phyloP scores from a whole-genome alignment of 2,888 invertebrate species.

The Celastrina argiolus region DNA sequence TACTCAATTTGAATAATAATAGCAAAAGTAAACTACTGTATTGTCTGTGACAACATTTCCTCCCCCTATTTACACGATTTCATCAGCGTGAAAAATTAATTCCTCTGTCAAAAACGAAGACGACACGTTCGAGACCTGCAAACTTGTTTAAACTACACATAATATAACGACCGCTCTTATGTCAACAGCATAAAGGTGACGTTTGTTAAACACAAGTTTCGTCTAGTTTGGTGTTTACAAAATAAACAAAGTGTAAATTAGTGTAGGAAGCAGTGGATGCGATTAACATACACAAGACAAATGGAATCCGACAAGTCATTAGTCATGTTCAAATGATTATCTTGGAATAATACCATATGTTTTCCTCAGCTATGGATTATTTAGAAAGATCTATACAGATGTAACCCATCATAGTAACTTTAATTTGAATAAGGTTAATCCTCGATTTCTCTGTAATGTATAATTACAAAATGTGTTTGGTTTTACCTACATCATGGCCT shows the following conservation, averaged over 20 bases:
- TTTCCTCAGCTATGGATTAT: slow-evolving; percentile 41
- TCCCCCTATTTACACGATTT: slow-evolving; percentile 59
- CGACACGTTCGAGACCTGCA: slow-evolving; percentile 53
- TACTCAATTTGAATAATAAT: not conserved
- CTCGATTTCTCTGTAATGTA: too few relatives aligned
- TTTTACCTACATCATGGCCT: too few relatives aligned
- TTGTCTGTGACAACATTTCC: slow-evolving; percentile 38
- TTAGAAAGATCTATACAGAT: slow-evolving; percentile 26
- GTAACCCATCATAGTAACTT: not conserved
- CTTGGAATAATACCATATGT: slow-evolving; percentile 68
- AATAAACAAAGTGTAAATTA: slow-evolving; percentile 72
- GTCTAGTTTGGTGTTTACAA: slow-evolving; percentile 45
- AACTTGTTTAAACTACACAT: slow-evolving; percentile 31
- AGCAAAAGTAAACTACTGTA: not conserved
- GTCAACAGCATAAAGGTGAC: slow-evolving; percentile 26
- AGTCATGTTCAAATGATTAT: slow-evolving; percentile 71
- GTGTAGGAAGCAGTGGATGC: slow-evolving; percentile 61
- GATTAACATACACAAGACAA: slow-evolving; percentile 65
- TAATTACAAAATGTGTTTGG: too few relatives aligned
- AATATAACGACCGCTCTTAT: slow-evolving; percentile 6
- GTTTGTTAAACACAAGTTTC: slow-evolving; percentile 29
- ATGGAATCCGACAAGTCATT: slow-evolving; percentile 58
- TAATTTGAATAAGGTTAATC: too few relatives aligned
- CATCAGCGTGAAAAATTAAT: slow-evolving; percentile 69
- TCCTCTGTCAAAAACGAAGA: slow-evolving; percentile 51